A percentile compares a stretch with the other conserved stretches of the same genome.
Conservation (phyloP, 1,140 invertebrate species). For the Solenopsis invicta region DNA sequence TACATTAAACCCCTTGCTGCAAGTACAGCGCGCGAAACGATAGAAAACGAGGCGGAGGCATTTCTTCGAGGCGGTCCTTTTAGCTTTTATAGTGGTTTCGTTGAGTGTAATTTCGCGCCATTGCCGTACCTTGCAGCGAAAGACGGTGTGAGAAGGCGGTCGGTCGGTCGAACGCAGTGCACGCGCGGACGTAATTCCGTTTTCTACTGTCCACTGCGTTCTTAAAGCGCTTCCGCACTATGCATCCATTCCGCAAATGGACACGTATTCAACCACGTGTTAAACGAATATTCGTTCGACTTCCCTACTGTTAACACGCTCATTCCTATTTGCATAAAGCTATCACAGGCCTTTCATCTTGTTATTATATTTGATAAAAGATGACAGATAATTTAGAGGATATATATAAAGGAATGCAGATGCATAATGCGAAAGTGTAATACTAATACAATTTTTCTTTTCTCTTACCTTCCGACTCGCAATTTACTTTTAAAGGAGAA, state of each 20-base stretch:
- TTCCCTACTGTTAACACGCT: neutral
- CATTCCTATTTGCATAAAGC: neutral
- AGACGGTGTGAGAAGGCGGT: constrained; percentile 6
- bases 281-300: constrained; percentile 28
- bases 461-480: neutral
- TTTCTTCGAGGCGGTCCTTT: neutral
- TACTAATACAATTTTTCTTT: neutral
- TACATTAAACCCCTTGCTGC: constrained; percentile 11
- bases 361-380: neutral
- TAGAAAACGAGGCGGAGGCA: constrained; percentile 21
- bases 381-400: neutral
- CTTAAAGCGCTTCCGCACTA: constrained; percentile 14
- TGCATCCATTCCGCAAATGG: constrained; percentile 20
- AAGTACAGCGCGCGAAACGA: neutral
- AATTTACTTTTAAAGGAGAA: neutral
- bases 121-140: neutral
- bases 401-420: neutral
- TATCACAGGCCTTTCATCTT: too few species aligned
- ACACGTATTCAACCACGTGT: constrained; percentile 10
- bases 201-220: constrained; percentile 15
- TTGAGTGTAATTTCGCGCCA: constrained; percentile 18
- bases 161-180: neutral
- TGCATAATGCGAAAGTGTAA: neutral
- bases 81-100: constrained; percentile 36
- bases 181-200: constrained; percentile 24